Conservation (phyloP, 2,888 invertebrate species). For the Schizaphis graminum region DNA sequence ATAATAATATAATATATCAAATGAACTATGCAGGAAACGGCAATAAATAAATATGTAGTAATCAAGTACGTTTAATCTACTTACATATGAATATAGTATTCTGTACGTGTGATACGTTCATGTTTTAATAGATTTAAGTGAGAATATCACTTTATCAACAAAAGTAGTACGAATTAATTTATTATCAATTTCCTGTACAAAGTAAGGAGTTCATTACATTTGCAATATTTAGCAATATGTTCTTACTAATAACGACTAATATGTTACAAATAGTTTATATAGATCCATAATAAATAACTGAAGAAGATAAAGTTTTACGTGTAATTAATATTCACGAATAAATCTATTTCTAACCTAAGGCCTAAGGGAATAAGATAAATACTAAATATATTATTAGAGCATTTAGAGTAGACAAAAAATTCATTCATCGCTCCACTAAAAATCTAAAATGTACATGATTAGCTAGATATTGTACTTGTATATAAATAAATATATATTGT, state of each 20-base stretch:
- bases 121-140: neutral
- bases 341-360: neutral
- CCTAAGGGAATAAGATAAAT: neutral
- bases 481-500: neutral
- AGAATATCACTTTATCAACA: neutral
- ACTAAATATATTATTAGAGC: neutral
- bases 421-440: too few relatives aligned
- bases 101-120: neutral
- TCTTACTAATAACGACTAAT: neutral
- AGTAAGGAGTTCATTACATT: neutral
- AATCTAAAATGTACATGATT: neutral
- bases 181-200: neutral
- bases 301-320: neutral
- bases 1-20: neutral
- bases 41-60: slow-evolving; percentile 5
- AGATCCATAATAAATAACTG: neutral
- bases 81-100: neutral
- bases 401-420: neutral
- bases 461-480: neutral
- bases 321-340: neutral
- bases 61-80: neutral
- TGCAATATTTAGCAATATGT: neutral
- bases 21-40: neutral
- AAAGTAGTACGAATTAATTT: neutral
- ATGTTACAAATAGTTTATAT: neutral